Evolutionary conservation across 2,888 invertebrate species (phyloP), one percentile per base, ranked within the genome.

Genomic region (Diadromus collaris): DNA sequence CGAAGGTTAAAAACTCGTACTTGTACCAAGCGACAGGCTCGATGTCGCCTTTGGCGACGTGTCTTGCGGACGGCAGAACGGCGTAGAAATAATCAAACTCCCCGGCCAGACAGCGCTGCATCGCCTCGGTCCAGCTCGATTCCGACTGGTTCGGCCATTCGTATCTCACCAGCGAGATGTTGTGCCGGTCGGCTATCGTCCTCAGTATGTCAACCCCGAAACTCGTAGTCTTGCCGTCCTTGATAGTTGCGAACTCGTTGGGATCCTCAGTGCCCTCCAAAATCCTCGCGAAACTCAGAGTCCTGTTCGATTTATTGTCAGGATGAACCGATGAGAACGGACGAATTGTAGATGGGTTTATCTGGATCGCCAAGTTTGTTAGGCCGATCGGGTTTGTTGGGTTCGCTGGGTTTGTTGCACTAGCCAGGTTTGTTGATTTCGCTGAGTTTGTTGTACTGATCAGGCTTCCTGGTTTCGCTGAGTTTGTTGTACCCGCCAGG

Each of bases 61-160:
- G 1, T 6, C 9, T 19, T 13, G 29, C 3, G 2, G 19, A 29
- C 4, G 63, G 19, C 13, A 29, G 48, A 2, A 48, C 46, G 27
- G 54, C 41, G 32, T 72, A 63, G 27, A 72, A 63, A 2, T 41
- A 21, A 32, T 72, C 71, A 1, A 72, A 16, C 38, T 72, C 51
- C 10, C 29, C 21, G 0, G 51, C 51, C 19, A 44, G 5, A 27
- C 41, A 61, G 2, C 63, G 63, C 13, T 13, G 19, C 71, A 54
- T 41, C 6, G 41, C 63, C 2, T 63, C 41, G 10, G 19, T 13
- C 63, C 63, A 72, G 19, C 13, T 72, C 6, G 51, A 19, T 13
- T 1, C 6, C 32, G 32, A 7, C 13, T 65, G 29, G 6, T 34
- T 51, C 9, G 19, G 19, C 60, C 54, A 63, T 7, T 6, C 6